Evolutionary conservation across 2,888 invertebrate genomes (phyloP).

Genomic region (Trachelus iudaicus): DNA sequence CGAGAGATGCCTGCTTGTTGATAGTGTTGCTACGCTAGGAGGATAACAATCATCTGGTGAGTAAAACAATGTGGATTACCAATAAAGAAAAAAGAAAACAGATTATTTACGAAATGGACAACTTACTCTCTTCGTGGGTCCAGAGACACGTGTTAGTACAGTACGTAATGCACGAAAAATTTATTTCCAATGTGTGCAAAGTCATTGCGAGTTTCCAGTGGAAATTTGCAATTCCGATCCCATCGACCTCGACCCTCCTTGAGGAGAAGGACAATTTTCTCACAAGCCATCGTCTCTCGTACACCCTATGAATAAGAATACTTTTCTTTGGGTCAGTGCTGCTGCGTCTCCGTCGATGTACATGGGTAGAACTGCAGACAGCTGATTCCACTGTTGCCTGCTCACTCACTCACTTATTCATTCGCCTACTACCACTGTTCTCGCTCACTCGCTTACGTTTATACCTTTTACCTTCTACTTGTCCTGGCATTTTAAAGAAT

Average conservation of each 20-base stretch:
- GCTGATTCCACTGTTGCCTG: neutral
- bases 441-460: neutral
- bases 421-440: neutral
- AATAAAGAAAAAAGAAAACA: neutral
- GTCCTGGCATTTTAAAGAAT: neutral
- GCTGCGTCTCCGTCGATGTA: neutral
- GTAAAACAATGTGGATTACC: neutral
- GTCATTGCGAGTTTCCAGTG: neutral
- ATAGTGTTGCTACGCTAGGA: neutral
- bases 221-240: slow-evolving; percentile 47
- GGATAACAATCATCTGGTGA: neutral
- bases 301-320: neutral
- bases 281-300: neutral
- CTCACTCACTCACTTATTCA: neutral
- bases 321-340: neutral
- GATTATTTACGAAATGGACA: neutral
- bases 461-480: neutral
- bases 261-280: neutral
- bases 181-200: neutral
- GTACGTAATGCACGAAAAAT: neutral
- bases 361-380: neutral
- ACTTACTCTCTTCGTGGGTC: neutral
- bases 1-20: neutral
- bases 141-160: neutral
- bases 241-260: slow-evolving; percentile 36